These are phyloP conservation scores for Arbacia lixula DNA, from an alignment of 53 echinoderm and acorn worm species.

Conservation along the genomic window DNA sequence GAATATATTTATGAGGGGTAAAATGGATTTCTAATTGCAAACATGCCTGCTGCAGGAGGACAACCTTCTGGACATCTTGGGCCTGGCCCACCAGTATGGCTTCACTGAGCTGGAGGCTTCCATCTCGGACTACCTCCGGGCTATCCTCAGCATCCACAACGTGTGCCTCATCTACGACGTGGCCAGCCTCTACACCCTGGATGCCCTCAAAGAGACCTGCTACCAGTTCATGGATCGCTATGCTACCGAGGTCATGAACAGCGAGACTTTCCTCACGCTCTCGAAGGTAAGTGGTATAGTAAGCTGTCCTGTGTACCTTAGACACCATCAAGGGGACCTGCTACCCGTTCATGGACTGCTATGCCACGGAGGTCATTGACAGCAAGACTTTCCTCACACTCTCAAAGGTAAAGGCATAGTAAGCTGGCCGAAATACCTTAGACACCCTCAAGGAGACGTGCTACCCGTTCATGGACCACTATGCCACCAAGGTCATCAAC, in stretches of 20 bases:
- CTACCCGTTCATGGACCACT: conserved; percentile 77
- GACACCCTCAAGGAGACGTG: conserved; percentile 93
- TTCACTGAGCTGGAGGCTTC: conserved; percentile 90
- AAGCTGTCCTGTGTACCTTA: background rate
- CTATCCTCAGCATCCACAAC: conserved; percentile 94
- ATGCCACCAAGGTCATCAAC: conserved; percentile 82
- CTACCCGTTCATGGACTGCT: conserved; percentile 67
- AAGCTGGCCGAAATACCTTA: conserved; percentile 79
- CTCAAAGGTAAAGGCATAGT: conserved; percentile 90
- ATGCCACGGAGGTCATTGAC: conserved; percentile 75
- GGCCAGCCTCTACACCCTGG: conserved; percentile 80
- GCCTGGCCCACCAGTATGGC: conserved; percentile 97
- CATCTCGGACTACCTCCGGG: conserved; percentile 95
- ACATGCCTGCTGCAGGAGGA: conserved; percentile 88
- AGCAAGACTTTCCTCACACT: conserved; percentile 84
- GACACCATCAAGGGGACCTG: conserved; percentile 91
- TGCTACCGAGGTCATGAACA: conserved; percentile 87
- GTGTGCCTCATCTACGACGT: conserved; percentile 99
- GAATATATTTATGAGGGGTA: too few relatives aligned
- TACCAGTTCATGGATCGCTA: conserved; percentile 79
- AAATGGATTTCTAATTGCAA: too few relatives aligned
- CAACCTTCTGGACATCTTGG: conserved; percentile 82
- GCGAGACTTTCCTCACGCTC: conserved; percentile 87
- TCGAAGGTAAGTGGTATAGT: conserved; percentile 74
- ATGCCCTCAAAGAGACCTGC: conserved; percentile 92